These are phyloP conservation scores for Paralinhomoeus sp. DNA, from an alignment of 2,888 invertebrate genomes.

Conservation along the genomic window DNA sequence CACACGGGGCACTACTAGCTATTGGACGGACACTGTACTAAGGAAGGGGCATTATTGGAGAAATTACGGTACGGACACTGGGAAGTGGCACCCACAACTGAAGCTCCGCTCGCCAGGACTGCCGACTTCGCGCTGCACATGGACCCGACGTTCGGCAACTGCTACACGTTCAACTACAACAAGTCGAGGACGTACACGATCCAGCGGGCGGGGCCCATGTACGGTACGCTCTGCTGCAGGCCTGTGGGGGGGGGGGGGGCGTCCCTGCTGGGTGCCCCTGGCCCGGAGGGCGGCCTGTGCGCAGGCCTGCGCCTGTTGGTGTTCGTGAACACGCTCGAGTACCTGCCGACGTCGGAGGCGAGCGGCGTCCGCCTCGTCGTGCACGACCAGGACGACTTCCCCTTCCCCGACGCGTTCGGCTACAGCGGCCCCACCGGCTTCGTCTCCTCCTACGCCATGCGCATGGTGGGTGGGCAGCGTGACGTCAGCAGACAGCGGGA, in stretches of 20 bases:
- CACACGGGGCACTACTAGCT: no score
- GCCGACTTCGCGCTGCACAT: conserved; percentile 24
- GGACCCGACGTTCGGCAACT: conserved; percentile 25
- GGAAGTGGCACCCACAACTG: no score
- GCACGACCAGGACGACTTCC: conserved; percentile 19
- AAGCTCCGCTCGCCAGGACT: no score
- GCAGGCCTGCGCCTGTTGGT: conserved; percentile 19
- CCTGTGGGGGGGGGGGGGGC: no score
- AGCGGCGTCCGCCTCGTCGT: conserved; percentile 19
- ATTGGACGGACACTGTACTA: no score
- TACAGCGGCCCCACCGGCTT: conserved; percentile 24
- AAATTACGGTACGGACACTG: no score
- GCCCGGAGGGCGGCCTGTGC: no score
- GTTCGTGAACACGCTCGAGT: conserved; percentile 24
- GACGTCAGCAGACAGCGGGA: no score
- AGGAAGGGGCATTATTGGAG: no score
- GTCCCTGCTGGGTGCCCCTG: no score
- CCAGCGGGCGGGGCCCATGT: conserved; percentile 17
- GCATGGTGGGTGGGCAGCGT: conserved; percentile 17
- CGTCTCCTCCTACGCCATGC: conserved; percentile 23
- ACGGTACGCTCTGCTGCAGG: conserved; percentile 9
- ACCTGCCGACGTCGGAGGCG: conserved; percentile 24
- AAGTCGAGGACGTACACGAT: conserved; percentile 18
- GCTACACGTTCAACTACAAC: conserved; percentile 25
- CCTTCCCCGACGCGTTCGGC: conserved; percentile 24